phyloP scores from a whole-genome alignment of 1,140 invertebrate genomes.

The Acyrthosiphon pisum region DNA sequence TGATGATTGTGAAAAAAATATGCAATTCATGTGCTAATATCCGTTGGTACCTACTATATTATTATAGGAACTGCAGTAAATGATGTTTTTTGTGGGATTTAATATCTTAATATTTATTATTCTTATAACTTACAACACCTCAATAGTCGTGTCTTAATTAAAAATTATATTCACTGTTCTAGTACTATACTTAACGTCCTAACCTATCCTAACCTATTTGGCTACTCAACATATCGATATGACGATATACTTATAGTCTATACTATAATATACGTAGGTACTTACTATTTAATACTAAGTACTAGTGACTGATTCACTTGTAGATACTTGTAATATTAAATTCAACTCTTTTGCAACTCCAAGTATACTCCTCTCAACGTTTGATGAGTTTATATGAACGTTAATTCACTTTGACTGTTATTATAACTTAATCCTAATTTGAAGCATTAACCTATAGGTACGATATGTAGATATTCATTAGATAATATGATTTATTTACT shows the following conservation, averaged over 20 bases:
- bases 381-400: not conserved
- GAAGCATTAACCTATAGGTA: not conserved
- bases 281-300: too few species aligned
- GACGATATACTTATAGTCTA: too few species aligned
- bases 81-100: not conserved
- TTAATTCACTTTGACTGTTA: not conserved
- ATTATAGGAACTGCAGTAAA: not conserved
- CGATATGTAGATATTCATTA: not conserved
- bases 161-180: not conserved
- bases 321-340: not conserved
- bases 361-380: not conserved
- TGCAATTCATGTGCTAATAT: not conserved
- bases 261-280: too few species aligned
- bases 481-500: not conserved
- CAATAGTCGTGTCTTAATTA: not conserved
- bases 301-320: too few species aligned
- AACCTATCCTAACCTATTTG: too few species aligned
- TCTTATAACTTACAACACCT: not conserved
- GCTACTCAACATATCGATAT: not conserved
- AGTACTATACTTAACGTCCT: not conserved
- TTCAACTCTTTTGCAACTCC: not conserved
- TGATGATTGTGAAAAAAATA: slow-evolving; percentile 9
- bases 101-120: not conserved
- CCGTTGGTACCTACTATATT: too few species aligned
- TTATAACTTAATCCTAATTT: not conserved